phyloP scores from a whole-genome alignment of 2,113 vertebrate genomes.

The Actenoides lindsayi region DNA sequence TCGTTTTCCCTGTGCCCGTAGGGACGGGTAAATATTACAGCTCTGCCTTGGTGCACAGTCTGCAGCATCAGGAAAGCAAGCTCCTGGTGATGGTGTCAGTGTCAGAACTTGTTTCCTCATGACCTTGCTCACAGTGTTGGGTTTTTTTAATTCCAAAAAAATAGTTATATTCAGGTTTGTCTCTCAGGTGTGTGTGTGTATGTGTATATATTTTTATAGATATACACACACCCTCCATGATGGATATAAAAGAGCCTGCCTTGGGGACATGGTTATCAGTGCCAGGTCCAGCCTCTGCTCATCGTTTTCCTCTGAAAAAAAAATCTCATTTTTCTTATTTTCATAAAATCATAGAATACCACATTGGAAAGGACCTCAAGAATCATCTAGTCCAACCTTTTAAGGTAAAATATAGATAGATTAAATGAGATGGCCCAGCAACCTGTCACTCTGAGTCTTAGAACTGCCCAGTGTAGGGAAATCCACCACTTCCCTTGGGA shows the following conservation, averaged over 20 bases:
- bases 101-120: not conserved
- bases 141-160: not conserved
- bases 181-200: not conserved
- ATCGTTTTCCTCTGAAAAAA: too few relatives aligned
- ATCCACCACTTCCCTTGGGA: too few relatives aligned
- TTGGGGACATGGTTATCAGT: not conserved
- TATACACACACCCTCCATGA: not conserved
- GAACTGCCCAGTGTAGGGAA: too few relatives aligned
- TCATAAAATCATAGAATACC: too few relatives aligned
- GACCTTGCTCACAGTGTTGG: not conserved
- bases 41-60: not conserved
- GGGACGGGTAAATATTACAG: not conserved
- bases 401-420: too few relatives aligned
- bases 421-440: too few relatives aligned
- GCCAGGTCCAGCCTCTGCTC: not conserved
- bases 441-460: too few relatives aligned
- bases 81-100: not conserved
- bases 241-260: not conserved
- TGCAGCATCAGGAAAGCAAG: not conserved
- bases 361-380: too few relatives aligned
- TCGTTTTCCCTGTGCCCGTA: not conserved
- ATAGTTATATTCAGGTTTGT: accelerated
- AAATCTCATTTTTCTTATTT: too few relatives aligned
- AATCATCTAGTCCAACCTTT: too few relatives aligned
- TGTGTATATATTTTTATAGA: too few relatives aligned